Percentiles rank a stretch among this genome's conserved stretches.
These are phyloP conservation scores for Centropus unirufus DNA, from an alignment of 2,113 vertebrate genomes.

Conservation along the genomic window DNA sequence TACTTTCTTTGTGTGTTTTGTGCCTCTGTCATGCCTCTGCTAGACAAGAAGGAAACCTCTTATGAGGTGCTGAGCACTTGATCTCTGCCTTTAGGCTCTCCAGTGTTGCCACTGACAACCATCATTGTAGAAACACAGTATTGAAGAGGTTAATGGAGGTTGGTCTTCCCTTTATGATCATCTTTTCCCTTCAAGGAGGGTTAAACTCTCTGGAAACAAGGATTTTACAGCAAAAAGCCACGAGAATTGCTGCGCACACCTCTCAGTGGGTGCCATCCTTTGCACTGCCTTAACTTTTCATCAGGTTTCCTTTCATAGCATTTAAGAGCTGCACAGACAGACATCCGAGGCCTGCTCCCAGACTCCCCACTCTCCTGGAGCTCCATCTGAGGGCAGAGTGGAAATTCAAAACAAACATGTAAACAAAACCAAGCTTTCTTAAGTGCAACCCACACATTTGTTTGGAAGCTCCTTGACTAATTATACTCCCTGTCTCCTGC, in stretches of 20 bases:
- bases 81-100: not conserved
- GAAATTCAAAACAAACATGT: slow-evolving; percentile 35
- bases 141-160: not conserved
- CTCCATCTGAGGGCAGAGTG: slow-evolving; percentile 30
- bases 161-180: not conserved
- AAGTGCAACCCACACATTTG: slow-evolving; percentile 26
- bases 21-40: accelerated
- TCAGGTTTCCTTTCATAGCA: not conserved
- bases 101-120: not conserved
- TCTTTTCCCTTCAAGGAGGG: not conserved
- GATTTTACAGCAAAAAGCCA: not conserved
- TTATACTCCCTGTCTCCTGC: not conserved
- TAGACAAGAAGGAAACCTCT: not conserved
- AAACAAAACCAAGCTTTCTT: slow-evolving; percentile 47
- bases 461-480: slow-evolving; percentile 27
- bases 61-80: accelerated
- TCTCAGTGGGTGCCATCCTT: not conserved
- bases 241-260: not conserved
- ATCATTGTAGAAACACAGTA: not conserved
- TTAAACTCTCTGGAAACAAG: not conserved
- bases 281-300: not conserved
- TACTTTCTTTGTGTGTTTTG: not conserved
- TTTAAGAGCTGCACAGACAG: not conserved
- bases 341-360: slow-evolving; percentile 13
- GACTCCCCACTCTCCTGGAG: not conserved